These are phyloP conservation scores for Leiothrix lutea DNA, from an alignment of 2,113 vertebrate genomes.

Conservation along the genomic window DNA sequence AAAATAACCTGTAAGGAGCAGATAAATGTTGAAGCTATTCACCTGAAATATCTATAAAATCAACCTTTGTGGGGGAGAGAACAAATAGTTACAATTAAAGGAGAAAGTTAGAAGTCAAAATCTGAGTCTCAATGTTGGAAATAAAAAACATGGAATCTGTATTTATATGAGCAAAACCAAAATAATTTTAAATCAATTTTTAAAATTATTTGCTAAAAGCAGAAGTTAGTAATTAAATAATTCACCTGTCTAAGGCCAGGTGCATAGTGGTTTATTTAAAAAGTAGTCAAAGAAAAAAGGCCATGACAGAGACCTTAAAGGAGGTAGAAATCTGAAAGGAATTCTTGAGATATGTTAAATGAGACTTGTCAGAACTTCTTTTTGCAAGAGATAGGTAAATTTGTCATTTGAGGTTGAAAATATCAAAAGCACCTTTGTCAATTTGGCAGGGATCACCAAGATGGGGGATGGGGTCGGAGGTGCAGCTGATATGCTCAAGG, in stretches of 20 bases:
- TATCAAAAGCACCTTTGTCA: neutral
- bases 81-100: neutral
- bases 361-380: neutral
- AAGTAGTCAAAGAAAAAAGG: neutral
- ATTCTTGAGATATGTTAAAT: neutral
- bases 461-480: accelerated
- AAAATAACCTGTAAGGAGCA: neutral
- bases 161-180: neutral
- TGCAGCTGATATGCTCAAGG: neutral
- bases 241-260: neutral
- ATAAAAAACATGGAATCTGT: neutral
- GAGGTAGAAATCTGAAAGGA: neutral
- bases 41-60: neutral
- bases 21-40: neutral
- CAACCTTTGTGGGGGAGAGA: neutral
- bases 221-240: neutral
- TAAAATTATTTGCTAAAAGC: neutral
- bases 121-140: neutral
- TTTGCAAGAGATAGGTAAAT: neutral
- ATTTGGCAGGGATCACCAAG: neutral
- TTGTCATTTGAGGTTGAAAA: neutral
- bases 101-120: neutral
- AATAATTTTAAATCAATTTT: neutral
- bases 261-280: neutral
- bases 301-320: neutral